A percentile compares a stretch with the other conserved stretches of the same genome.
Evolutionary conservation across 35 echinoderm and acorn worm species (phyloP).

Genomic region (Nesometra sesokonis): DNA sequence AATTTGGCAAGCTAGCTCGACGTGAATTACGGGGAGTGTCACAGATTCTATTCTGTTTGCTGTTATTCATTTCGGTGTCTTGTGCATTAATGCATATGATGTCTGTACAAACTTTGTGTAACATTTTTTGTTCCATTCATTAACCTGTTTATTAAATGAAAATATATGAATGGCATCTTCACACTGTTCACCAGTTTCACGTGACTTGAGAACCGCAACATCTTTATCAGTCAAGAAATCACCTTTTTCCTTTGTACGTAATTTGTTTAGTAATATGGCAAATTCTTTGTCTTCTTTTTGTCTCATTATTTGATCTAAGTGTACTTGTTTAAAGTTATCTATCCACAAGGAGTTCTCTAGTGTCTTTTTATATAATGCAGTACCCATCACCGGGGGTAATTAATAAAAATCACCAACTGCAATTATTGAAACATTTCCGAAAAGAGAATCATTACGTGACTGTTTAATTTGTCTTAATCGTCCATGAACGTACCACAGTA

Average conservation of each 20-base stretch:
- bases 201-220: too few relatives aligned
- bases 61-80: too few relatives aligned
- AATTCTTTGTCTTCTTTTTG: background rate
- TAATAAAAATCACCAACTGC: constrained; percentile 1
- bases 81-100: too few relatives aligned
- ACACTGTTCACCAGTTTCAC: too few relatives aligned
- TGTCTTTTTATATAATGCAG: background rate
- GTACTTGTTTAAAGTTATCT: background rate
- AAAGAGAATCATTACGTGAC: background rate
- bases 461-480: background rate
- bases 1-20: too few relatives aligned
- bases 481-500: background rate
- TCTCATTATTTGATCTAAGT: background rate
- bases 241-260: background rate
- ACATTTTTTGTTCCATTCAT: too few relatives aligned
- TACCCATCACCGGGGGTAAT: background rate
- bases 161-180: too few relatives aligned
- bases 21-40: too few relatives aligned
- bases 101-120: too few relatives aligned
- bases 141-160: too few relatives aligned
- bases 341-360: background rate
- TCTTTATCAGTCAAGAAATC: too few relatives aligned
- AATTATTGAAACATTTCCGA: background rate
- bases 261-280: background rate
- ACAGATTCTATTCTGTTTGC: too few relatives aligned